Evolutionary conservation across 2,888 invertebrate species (phyloP).

Genomic region (Thymelicus acteon): DNA sequence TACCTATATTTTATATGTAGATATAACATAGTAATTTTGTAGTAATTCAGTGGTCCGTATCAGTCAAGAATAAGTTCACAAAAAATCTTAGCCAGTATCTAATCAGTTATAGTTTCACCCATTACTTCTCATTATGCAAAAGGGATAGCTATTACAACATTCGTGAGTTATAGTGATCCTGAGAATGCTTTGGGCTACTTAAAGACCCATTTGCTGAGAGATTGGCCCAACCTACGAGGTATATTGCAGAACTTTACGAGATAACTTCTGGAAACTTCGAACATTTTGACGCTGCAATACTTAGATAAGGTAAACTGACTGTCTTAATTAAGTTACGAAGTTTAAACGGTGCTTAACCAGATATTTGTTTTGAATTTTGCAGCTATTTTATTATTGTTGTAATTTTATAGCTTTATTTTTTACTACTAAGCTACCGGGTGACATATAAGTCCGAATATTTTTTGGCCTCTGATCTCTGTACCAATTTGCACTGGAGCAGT

Average conservation of each 20-base stretch:
- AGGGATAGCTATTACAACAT: conserved; percentile 71
- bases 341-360: conserved; percentile 43
- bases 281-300: conserved; percentile 81
- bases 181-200: conserved; percentile 75
- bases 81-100: too few relatives aligned
- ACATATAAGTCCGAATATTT: too few relatives aligned
- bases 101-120: too few relatives aligned
- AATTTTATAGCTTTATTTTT: neutral
- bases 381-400: conserved; percentile 4
- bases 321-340: conserved; percentile 75
- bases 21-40: too few relatives aligned
- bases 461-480: too few relatives aligned
- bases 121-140: conserved; percentile 63
- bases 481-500: too few relatives aligned
- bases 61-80: too few relatives aligned
- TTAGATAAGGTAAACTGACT: conserved; percentile 79
- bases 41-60: too few relatives aligned
- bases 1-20: too few relatives aligned
- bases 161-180: conserved; percentile 58
- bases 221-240: conserved; percentile 78
- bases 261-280: conserved; percentile 80
- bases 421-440: too few relatives aligned
- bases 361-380: conserved; percentile 33
- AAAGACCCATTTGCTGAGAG: conserved; percentile 76
- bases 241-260: conserved; percentile 79